These are phyloP conservation scores for Bacillus rossius DNA, from an alignment of 1,140 invertebrate genomes.

Conservation along the genomic window DNA sequence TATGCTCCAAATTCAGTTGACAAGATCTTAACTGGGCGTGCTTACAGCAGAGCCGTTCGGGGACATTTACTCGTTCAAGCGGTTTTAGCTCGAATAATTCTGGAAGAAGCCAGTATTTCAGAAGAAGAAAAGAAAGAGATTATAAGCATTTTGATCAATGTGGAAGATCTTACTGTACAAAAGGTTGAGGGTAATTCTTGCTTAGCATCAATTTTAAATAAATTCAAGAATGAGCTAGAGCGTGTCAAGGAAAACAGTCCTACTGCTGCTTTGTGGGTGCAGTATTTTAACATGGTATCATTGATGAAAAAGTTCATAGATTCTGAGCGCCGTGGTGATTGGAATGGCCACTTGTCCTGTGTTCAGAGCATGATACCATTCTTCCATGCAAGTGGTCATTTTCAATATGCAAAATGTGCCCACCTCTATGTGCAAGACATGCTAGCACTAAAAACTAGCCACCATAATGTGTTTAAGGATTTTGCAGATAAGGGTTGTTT, in stretches of 20 bases:
- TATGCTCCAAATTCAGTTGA: slow-evolving; percentile 31
- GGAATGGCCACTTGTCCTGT: slow-evolving; percentile 36
- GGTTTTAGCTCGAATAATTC: not conserved
- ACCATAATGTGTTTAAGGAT: slow-evolving; percentile 34
- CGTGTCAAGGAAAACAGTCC: not conserved
- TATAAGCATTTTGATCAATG: not conserved
- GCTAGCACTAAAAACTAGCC: slow-evolving; percentile 27
- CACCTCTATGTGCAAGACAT: slow-evolving; percentile 44
- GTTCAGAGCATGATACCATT: slow-evolving; percentile 41
- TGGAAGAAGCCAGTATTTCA: not conserved
- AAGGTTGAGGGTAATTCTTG: not conserved
- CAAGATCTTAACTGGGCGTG: slow-evolving; percentile 39
- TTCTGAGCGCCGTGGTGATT: slow-evolving; percentile 38
- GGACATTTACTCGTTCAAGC: slow-evolving; percentile 36
- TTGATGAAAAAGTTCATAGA: slow-evolving; percentile 33
- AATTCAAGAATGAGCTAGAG: not conserved
- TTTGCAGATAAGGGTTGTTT: slow-evolving; percentile 36
- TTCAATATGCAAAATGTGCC: slow-evolving; percentile 41
- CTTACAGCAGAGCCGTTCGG: slow-evolving; percentile 38
- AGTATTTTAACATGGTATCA: slow-evolving; percentile 38
- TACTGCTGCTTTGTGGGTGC: slow-evolving; percentile 33
- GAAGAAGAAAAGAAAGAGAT: not conserved
- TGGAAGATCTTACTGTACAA: not conserved
- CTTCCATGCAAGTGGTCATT: slow-evolving; percentile 41
- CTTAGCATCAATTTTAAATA: no score